phyloP scores from a whole-genome alignment of 1,140 invertebrate genomes.

The Portunus trituberculatus region DNA sequence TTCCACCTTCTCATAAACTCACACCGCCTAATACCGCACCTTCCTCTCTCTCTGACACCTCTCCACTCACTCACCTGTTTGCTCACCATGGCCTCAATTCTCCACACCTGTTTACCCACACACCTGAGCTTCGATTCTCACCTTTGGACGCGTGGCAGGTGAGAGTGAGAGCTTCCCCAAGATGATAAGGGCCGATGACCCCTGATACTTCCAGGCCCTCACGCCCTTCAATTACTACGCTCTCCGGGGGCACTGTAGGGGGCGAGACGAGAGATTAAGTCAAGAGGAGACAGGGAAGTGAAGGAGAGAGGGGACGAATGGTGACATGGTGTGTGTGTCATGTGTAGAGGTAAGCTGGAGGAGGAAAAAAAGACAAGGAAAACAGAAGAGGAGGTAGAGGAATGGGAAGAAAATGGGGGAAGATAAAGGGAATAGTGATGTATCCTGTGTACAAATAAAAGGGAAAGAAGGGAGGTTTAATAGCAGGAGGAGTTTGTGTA shows the following conservation, averaged over 20 bases:
- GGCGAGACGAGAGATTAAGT: background rate
- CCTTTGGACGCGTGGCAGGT: slow-evolving; percentile 22
- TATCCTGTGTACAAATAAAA: too few species aligned
- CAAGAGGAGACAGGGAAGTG: background rate
- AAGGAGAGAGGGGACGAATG: background rate
- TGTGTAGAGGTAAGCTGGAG: background rate
- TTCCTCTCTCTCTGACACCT: too few species aligned
- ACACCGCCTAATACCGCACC: too few species aligned
- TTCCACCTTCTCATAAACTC: too few species aligned
- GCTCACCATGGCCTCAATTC: too few species aligned
- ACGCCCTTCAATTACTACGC: background rate
- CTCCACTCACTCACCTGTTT: too few species aligned
- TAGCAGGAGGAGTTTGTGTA: background rate
- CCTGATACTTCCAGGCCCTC: background rate
- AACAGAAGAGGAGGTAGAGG: background rate
- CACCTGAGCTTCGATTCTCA: background rate
- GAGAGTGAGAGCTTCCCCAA: background rate
- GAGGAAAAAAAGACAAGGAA: background rate
- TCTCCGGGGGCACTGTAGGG: slow-evolving; percentile 5
- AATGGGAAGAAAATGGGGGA: background rate
- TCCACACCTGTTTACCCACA: too few species aligned
- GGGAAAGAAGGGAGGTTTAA: background rate
- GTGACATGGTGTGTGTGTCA: too few species aligned
- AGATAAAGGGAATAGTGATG: background rate
- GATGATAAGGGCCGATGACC: slow-evolving; percentile 33